Conservation (phyloP, 2,797 vertebrate species). For the Pristis pectinata region DNA sequence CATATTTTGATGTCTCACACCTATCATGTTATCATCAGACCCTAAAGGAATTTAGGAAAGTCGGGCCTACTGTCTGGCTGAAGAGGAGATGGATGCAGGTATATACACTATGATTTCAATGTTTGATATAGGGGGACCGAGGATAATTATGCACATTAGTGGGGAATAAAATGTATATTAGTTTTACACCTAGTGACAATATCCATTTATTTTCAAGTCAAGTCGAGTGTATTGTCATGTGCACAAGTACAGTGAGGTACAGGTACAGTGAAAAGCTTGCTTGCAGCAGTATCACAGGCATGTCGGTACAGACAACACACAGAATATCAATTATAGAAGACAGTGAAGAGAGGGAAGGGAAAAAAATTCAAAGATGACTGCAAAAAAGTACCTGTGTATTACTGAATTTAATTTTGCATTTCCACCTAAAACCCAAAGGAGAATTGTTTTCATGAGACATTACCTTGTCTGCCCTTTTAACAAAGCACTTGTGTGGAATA, state of each 20-base stretch:
- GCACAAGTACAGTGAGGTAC: no score
- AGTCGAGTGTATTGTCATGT: no score
- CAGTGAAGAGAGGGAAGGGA: no score
- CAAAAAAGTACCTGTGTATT: background rate
- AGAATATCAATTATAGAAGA: no score
- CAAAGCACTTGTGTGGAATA: background rate
- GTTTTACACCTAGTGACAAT: background rate
- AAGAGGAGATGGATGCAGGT: slow-evolving; percentile 63
- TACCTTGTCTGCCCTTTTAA: background rate
- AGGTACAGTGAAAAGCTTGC: no score
- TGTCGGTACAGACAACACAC: no score
- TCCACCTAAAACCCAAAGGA: background rate
- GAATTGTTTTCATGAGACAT: background rate
- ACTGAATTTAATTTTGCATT: background rate
- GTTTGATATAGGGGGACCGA: background rate
- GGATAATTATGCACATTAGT: background rate
- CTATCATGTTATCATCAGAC: slow-evolving; percentile 63
- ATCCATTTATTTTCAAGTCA: background rate
- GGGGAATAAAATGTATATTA: background rate
- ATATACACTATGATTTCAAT: slow-evolving; percentile 46
- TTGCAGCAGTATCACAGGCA: no score
- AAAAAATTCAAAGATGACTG: background rate
- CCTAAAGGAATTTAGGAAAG: slow-evolving; percentile 51
- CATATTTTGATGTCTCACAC: slow-evolving; percentile 68
- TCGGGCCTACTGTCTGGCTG: slow-evolving; percentile 53